phyloP scores from a whole-genome alignment of 2,797 vertebrate species.

The Adelosebastes latens region DNA sequence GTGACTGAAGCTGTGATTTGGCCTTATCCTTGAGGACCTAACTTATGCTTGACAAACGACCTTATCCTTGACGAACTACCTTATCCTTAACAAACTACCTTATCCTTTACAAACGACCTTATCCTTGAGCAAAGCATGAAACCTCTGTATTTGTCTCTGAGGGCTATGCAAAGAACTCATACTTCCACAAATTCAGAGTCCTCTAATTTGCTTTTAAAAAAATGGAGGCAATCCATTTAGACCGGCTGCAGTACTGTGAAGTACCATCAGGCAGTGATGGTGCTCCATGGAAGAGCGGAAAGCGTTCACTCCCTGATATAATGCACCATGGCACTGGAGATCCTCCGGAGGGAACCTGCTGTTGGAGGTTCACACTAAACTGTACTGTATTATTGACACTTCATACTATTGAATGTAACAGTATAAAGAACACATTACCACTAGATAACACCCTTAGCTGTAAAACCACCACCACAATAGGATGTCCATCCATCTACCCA shows the following conservation, averaged over 20 bases:
- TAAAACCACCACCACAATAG: neutral
- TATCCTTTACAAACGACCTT: neutral
- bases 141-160: neutral
- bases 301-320: slow-evolving; percentile 63
- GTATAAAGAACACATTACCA: neutral
- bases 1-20: neutral
- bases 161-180: neutral
- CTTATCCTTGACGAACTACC: neutral
- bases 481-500: neutral
- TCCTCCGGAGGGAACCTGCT: slow-evolving; percentile 44
- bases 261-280: slow-evolving; percentile 62
- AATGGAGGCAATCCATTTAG: neutral
- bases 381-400: neutral
- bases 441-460: neutral
- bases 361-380: slow-evolving; percentile 14
- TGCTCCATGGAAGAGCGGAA: slow-evolving; percentile 5
- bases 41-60: neutral
- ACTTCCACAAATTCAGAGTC: neutral
- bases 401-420: slow-evolving; percentile 4
- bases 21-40: no score
- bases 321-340: slow-evolving; percentile 62
- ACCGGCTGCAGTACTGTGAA: slow-evolving; percentile 22
- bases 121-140: neutral
- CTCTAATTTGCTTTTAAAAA: neutral
- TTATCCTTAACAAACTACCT: no score